A percentile compares a stretch with the other conserved stretches of the same genome.
Conservation (phyloP, 1,140 invertebrate genomes). For the Pectinophora gossypiella region DNA sequence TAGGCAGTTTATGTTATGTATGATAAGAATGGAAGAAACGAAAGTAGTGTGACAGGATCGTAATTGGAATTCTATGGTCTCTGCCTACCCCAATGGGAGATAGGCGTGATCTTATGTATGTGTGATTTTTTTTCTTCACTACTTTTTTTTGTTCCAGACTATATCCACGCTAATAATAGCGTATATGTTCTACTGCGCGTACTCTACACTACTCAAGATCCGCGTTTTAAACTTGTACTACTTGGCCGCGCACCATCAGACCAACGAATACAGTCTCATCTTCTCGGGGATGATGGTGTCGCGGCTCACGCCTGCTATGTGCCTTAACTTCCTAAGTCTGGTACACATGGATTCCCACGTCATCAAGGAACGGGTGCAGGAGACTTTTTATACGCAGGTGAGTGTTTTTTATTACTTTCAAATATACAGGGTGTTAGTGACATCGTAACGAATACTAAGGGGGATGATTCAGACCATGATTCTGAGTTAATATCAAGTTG, state of each 20-base stretch:
- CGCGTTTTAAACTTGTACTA: slow-evolving; percentile 98
- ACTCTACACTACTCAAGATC: slow-evolving; percentile 98
- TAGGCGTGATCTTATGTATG: no score
- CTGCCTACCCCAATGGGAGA: no score
- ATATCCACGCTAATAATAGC: slow-evolving; percentile 93
- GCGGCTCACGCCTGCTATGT: slow-evolving; percentile 97
- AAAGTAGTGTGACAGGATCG: no score
- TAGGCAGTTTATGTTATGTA: no score
- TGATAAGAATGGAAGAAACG: no score
- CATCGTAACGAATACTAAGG: no score
- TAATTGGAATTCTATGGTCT: no score
- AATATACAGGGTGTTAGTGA: no score
- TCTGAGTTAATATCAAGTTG: no score
- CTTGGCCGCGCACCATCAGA: slow-evolving; percentile 97
- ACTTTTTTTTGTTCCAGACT: slow-evolving; percentile 76
- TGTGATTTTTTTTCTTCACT: no score
- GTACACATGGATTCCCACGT: slow-evolving; percentile 99
- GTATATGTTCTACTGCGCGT: slow-evolving; percentile 98
- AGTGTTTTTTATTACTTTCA: no score
- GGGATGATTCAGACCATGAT: no score
- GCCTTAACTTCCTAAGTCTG: slow-evolving; percentile 97
- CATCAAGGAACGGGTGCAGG: slow-evolving; percentile 86
- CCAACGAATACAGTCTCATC: slow-evolving; percentile 98
- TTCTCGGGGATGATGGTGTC: slow-evolving; percentile 99
- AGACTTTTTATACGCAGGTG: slow-evolving; percentile 93